Conservation (phyloP, 2,797 vertebrate genomes). For the Percopsis omiscomaycus region DNA sequence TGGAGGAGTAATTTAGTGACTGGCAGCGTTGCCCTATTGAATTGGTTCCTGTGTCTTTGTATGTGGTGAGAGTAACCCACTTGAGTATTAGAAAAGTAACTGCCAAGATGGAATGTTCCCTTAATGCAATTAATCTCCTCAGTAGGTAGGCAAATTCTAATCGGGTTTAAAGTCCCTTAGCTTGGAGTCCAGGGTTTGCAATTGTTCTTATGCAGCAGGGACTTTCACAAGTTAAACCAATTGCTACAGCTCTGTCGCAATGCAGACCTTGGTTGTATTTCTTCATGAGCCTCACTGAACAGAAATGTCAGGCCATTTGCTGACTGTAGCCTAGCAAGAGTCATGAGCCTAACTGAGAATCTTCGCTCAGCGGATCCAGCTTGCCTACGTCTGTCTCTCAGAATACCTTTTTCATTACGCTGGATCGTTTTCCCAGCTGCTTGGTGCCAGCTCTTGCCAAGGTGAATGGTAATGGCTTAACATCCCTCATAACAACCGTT, state of each 20-base stretch:
- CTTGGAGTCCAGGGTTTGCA: constrained; percentile 34
- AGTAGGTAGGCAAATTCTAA: constrained; percentile 21
- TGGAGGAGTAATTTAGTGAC: constrained; percentile 26
- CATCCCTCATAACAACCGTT: not conserved
- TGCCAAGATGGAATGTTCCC: constrained; percentile 14
- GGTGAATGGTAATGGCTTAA: constrained; percentile 14
- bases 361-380: constrained; percentile 10
- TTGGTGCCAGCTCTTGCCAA: not conserved
- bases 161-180: constrained; percentile 9
- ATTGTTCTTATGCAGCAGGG: constrained; percentile 27
- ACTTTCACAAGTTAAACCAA: constrained; percentile 15
- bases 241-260: constrained; percentile 33
- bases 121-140: constrained; percentile 25
- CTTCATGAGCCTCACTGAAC: not conserved
- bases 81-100: constrained; percentile 20
- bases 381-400: not conserved
- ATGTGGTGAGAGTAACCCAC: constrained; percentile 16
- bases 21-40: constrained; percentile 12
- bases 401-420: constrained; percentile 17
- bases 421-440: constrained; percentile 20
- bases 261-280: constrained; percentile 11
- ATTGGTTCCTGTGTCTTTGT: constrained; percentile 16
- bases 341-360: not conserved
- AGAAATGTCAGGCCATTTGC: not conserved
- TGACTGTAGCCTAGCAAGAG: not conserved